phyloP scores from a whole-genome alignment of 2,888 invertebrate species.

The Ommatoiulus sabulosus region DNA sequence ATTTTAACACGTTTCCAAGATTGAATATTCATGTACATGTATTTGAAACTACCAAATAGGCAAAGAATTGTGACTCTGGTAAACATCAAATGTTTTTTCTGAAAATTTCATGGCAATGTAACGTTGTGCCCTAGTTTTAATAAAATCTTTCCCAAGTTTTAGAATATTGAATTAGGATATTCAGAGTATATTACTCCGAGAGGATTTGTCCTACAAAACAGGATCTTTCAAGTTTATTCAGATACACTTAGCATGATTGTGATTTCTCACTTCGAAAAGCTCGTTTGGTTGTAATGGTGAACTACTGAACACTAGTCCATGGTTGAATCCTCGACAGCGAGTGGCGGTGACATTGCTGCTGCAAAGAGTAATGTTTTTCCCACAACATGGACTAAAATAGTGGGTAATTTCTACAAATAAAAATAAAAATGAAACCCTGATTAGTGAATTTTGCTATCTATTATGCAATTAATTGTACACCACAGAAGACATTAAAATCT shows the following conservation, averaged over 20 bases:
- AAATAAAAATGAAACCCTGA: background rate
- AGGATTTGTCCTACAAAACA: too few species aligned
- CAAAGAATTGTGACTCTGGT: background rate
- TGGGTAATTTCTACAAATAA: conserved; percentile 63
- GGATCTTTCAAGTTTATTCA: too few species aligned
- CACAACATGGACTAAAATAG: conserved; percentile 71
- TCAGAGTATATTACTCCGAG: too few species aligned
- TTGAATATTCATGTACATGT: too few species aligned
- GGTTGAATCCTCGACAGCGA: conserved; percentile 73
- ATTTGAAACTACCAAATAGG: background rate
- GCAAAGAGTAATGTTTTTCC: conserved; percentile 78
- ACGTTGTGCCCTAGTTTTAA: too few species aligned
- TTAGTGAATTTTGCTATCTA: background rate
- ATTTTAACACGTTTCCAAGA: background rate
- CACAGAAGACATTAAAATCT: background rate
- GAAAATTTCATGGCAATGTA: too few species aligned
- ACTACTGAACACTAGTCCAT: conserved; percentile 79
- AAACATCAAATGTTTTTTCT: too few species aligned
- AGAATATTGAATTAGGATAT: too few species aligned
- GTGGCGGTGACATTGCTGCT: conserved; percentile 77
- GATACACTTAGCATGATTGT: background rate
- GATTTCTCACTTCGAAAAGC: conserved; percentile 77
- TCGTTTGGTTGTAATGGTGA: conserved; percentile 80
- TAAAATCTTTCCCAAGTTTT: too few species aligned
- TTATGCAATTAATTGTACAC: background rate